These are phyloP conservation scores for Elephantulus edwardii DNA, from an alignment of 2,113 vertebrate genomes.

Conservation along the genomic window DNA sequence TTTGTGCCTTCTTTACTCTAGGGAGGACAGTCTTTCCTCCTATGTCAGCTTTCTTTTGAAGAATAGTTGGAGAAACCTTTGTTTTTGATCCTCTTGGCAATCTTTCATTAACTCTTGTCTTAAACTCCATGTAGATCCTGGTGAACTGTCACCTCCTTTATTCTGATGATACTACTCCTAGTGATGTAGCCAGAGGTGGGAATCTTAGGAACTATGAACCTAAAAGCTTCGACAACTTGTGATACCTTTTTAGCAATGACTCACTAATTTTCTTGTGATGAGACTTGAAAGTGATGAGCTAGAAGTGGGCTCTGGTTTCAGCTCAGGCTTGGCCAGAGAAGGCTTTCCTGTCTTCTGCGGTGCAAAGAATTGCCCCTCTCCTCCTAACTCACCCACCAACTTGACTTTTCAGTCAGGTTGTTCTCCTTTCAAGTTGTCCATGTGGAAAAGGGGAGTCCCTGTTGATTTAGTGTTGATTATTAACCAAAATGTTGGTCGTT, in stretches of 20 bases:
- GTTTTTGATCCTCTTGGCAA: neutral
- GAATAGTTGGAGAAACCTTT: neutral
- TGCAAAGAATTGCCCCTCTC: neutral
- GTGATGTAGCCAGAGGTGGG: neutral
- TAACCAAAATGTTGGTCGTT: neutral
- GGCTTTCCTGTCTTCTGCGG: neutral
- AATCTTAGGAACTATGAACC: neutral
- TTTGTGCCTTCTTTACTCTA: neutral
- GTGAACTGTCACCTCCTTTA: neutral
- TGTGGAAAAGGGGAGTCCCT: neutral
- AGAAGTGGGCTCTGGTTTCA: neutral
- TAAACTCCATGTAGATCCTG: neutral
- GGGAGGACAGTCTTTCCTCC: neutral
- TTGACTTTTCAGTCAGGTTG: neutral
- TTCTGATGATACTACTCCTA: neutral
- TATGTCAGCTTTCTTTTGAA: neutral
- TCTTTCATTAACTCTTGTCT: neutral
- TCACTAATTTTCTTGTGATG: neutral
- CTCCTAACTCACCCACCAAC: no score
- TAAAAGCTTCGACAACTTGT: neutral
- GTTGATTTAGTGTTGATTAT: neutral
- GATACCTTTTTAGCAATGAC: neutral
- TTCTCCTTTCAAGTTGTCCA: slow-evolving; percentile 1
- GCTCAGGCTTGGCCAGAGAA: neutral
- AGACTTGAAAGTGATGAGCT: neutral